Conservation (phyloP, 1,140 invertebrate genomes). For the Aphaenogaster floridana region DNA sequence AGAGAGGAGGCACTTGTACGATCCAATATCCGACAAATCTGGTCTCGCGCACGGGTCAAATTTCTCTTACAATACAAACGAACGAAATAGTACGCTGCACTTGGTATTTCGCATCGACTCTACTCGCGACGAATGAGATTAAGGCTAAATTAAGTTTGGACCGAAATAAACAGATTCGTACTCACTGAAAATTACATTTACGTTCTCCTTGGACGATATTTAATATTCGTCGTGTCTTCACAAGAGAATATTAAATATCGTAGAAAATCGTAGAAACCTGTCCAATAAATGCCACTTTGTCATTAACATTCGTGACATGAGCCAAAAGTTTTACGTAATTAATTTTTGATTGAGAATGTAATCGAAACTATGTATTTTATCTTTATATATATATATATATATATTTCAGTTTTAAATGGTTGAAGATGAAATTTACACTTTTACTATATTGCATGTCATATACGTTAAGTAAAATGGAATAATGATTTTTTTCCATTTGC, state of each 20-base stretch:
- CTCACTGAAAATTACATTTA: background rate
- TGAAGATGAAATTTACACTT: background rate
- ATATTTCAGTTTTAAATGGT: background rate
- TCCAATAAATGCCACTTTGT: background rate
- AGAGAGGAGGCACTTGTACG: conserved; percentile 70
- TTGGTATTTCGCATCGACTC: background rate
- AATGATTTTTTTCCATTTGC: conserved; percentile 72
- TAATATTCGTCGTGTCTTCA: background rate
- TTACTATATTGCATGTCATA: background rate
- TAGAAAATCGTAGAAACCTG: background rate
- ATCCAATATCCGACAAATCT: conserved; percentile 70
- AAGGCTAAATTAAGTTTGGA: conserved; percentile 25
- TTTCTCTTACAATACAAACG: conserved; percentile 57
- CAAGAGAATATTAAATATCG: background rate
- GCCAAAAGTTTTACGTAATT: background rate
- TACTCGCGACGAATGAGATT: background rate
- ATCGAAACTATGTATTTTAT: background rate
- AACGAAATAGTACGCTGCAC: conserved; percentile 19
- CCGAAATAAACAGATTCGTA: conserved; percentile 3
- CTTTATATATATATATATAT: no score
- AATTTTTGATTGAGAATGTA: background rate
- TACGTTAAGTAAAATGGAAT: conserved; percentile 53
- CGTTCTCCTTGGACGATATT: background rate
- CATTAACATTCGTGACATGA: background rate
- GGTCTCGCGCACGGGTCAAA: conserved; percentile 46